Percentiles rank a stretch among this genome's conserved stretches.
Evolutionary conservation across 2,797 vertebrate species (phyloP).

Genomic region (Lacerta bilineata): DNA sequence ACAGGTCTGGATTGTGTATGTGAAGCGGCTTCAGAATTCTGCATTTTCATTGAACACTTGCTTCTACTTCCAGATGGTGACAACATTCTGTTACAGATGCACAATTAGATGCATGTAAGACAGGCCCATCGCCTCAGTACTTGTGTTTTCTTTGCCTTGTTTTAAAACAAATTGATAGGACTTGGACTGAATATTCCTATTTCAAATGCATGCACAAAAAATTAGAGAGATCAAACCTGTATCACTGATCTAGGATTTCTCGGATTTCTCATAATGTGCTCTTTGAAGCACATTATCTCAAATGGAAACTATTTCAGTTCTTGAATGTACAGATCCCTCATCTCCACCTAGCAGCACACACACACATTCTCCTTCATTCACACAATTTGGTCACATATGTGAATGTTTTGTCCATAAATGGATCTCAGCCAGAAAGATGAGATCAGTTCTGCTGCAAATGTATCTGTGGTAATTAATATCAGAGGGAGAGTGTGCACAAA

Average conservation of each 20-base stretch:
- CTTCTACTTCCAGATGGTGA: too few relatives aligned
- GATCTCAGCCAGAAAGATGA: conserved; percentile 30
- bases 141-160: too few relatives aligned
- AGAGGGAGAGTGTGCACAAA: conserved; percentile 22
- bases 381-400: neutral
- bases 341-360: neutral
- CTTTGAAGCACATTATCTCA: conserved; percentile 41
- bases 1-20: too few relatives aligned
- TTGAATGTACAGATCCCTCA: neutral
- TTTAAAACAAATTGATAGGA: too few relatives aligned
- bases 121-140: too few relatives aligned
- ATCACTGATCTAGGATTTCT: neutral
- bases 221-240: too few relatives aligned
- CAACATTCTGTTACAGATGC: too few relatives aligned
- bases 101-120: too few relatives aligned
- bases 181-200: too few relatives aligned
- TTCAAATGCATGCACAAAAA: too few relatives aligned
- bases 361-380: neutral
- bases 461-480: conserved; percentile 13
- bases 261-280: neutral
- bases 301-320: conserved; percentile 7
- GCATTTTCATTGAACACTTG: too few relatives aligned
- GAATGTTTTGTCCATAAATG: neutral
- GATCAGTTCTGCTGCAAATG: neutral
- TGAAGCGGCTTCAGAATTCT: too few relatives aligned